These are phyloP conservation scores for Ictalurus furcatus DNA, from an alignment of 2,113 vertebrate genomes.

Conservation along the genomic window DNA sequence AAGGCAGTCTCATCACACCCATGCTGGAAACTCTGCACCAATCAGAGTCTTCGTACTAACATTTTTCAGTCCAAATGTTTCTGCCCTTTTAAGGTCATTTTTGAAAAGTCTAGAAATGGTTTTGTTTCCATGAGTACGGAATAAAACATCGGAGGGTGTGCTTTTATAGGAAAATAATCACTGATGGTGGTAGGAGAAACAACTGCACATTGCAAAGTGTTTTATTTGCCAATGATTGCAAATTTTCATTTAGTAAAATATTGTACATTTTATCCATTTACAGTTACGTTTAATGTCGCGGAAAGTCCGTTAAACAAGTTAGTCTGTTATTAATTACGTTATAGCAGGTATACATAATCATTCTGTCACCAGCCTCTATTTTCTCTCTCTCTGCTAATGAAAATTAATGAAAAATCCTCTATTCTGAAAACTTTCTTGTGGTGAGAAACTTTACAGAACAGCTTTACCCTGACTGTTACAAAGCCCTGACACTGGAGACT, in stretches of 20 bases:
- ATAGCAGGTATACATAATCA: neutral
- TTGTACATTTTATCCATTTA: neutral
- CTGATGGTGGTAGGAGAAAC: neutral
- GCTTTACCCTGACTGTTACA: neutral
- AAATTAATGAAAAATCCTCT: neutral
- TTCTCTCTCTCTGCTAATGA: neutral
- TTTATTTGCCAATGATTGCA: neutral
- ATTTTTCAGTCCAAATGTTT: neutral
- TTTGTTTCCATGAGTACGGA: neutral
- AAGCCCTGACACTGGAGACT: neutral
- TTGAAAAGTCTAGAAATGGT: neutral
- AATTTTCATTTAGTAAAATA: neutral
- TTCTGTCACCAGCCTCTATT: neutral
- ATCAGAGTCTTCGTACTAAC: neutral
- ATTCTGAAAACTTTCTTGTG: neutral
- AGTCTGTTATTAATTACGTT: neutral
- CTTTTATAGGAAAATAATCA: neutral
- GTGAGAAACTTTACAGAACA: neutral
- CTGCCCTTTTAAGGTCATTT: neutral
- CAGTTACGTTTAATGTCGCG: neutral
- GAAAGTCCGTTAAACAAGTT: neutral
- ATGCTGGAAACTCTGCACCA: neutral
- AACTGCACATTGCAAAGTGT: neutral
- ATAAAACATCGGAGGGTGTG: neutral
- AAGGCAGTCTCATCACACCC: neutral